These are phyloP conservation scores for Aix galericulata DNA, from an alignment of 2,113 vertebrate genomes.

Conservation along the genomic window DNA sequence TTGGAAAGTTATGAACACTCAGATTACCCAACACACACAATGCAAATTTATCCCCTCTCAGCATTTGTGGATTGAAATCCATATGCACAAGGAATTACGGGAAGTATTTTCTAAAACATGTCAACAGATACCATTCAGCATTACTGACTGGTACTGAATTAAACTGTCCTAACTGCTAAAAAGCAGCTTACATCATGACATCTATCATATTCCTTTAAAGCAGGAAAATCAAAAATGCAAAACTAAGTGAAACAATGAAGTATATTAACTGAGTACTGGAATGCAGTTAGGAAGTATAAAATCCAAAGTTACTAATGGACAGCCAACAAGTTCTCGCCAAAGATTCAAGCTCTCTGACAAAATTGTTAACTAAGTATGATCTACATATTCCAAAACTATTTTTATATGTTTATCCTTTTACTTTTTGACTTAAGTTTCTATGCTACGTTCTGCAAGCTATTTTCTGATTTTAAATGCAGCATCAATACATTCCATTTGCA, in stretches of 20 bases:
- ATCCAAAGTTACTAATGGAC: not conserved
- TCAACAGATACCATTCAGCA: slow-evolving; percentile 7
- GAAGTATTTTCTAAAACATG: slow-evolving; percentile 24
- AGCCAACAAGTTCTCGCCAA: not conserved
- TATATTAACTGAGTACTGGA: not conserved
- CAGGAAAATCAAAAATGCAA: not conserved
- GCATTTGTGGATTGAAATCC: not conserved
- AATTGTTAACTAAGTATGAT: not conserved
- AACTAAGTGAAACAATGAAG: not conserved
- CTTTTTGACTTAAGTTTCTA: not conserved
- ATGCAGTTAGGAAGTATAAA: not conserved
- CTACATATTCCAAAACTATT: not conserved
- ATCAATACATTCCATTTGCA: not conserved
- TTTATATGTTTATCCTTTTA: not conserved
- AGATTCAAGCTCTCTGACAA: not conserved
- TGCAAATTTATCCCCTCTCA: not conserved
- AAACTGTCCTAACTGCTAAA: slow-evolving; percentile 1
- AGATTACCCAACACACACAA: not conserved
- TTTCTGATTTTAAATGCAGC: not conserved
- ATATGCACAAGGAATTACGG: not conserved
- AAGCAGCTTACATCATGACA: slow-evolving; percentile 11
- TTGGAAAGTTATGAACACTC: not conserved
- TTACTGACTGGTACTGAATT: not conserved
- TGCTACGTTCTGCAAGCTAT: not conserved
- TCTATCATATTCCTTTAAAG: not conserved